Percentiles rank a stretch among this genome's conserved stretches.
These are phyloP conservation scores for Alcedo quadribrachys DNA, from an alignment of 2,797 vertebrate genomes.

Conservation along the genomic window DNA sequence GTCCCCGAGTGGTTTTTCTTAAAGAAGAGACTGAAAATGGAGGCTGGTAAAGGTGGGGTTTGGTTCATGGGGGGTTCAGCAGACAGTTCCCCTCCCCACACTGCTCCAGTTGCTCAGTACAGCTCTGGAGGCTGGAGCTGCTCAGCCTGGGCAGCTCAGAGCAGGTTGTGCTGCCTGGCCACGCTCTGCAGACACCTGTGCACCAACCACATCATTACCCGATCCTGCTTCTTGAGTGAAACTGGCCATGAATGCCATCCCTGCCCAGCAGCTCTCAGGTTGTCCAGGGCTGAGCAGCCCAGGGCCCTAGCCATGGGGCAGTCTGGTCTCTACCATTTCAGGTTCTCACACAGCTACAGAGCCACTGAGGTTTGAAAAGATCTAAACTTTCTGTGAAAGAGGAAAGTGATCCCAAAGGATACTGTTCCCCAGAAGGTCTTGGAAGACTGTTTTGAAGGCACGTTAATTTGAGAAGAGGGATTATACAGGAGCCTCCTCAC, in stretches of 20 bases:
- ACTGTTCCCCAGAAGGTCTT: background rate
- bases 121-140: background rate
- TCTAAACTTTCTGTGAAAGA: background rate
- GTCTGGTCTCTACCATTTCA: no score
- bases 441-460: background rate
- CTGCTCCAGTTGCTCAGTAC: accelerated
- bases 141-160: background rate
- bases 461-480: background rate
- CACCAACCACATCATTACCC: accelerated
- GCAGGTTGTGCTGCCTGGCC: background rate
- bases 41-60: no score
- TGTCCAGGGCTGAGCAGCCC: background rate
- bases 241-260: accelerated
- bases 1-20: background rate
- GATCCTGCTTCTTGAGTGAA: accelerated
- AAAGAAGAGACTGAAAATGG: background rate
- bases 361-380: background rate
- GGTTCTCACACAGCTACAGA: background rate
- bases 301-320: accelerated
- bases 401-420: background rate
- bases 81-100: background rate
- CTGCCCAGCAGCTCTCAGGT: background rate
- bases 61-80: no score
- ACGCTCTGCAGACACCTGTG: background rate
- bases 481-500: background rate